Percentiles rank a stretch among this genome's conserved stretches.
phyloP scores from a whole-genome alignment of 1,140 invertebrate species.

The Chionoecetes opilio region DNA sequence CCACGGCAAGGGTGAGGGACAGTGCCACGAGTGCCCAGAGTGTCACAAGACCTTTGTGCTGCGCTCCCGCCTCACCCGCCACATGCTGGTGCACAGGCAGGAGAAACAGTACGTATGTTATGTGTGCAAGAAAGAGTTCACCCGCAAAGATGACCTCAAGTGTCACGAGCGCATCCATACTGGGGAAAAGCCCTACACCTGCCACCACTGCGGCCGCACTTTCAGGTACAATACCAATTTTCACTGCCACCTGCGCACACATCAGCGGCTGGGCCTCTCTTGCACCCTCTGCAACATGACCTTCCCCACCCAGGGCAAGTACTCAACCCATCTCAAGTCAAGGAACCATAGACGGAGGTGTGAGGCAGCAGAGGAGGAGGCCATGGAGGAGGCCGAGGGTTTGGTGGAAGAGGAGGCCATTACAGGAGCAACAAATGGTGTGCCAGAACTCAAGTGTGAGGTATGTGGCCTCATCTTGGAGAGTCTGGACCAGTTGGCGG shows the following conservation, averaged over 20 bases:
- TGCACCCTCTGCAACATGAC: constrained; percentile 59
- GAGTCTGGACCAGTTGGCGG: constrained; percentile 60
- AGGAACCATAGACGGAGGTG: constrained; percentile 56
- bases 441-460: background rate
- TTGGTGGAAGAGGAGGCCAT: constrained; percentile 12
- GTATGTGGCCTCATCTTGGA: constrained; percentile 51
- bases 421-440: background rate
- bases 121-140: constrained; percentile 61
- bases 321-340: constrained; percentile 61
- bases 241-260: constrained; percentile 57
- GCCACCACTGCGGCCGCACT: constrained; percentile 60
- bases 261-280: background rate
- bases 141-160: constrained; percentile 67
- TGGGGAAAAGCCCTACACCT: constrained; percentile 68
- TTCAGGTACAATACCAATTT: constrained; percentile 66
- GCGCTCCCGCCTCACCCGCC: constrained; percentile 55
- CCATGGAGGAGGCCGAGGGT: constrained; percentile 10
- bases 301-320: constrained; percentile 60
- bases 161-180: constrained; percentile 68
- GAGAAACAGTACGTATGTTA: constrained; percentile 59
- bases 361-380: background rate
- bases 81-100: constrained; percentile 59
- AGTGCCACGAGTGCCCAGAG: constrained; percentile 11
- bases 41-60: constrained; percentile 63
- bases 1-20: constrained; percentile 8